Evolutionary conservation across 2,888 invertebrate species (phyloP), one percentile per base, ranked within the genome.

Genomic region (Conistra vaccinii): DNA sequence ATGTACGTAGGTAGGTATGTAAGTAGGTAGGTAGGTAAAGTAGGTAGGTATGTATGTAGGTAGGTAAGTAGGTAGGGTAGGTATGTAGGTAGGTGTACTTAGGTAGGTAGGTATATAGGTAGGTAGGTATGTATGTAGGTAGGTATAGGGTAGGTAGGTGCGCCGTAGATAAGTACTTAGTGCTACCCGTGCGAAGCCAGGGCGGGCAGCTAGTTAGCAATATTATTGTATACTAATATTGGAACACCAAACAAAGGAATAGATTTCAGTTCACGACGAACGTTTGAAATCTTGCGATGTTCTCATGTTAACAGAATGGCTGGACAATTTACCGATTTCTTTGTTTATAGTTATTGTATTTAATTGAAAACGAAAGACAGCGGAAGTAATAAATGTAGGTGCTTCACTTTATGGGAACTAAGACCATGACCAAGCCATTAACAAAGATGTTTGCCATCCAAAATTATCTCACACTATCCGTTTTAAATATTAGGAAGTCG

Each of bases 401-500:
- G 6, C 20, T 39, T n/a, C 60, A 45, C 6, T 5, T n/a, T 45
- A 51, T 73, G 63, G 42, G 75, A 80, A 84, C 62, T 74, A 61
- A 53, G 63, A 45, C 32, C 65, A 73, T 45, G 62, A 29, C 35
- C 39, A 23, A 7, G 20, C 9, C 57, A 23, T 7, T 23, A 69
- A 79, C 61, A 78, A 81, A 77, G 55, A 23, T 67, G 60, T 76
- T 68, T 55, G 42, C 26, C 57, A 55, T 73, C 26, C 45, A 72
- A 66, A 74, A 66, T 55, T n/a, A 75, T 76, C 85, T 83, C 83
- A 83, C 78, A 80, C 79, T 85, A 83, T 62, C 32, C 69, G 58
- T 80, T 69, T 76, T n/a, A n/a, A n/a, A 69, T 75, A 77, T 76
- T 85, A 84, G 84, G 88, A 86, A 84, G 85, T 85, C 53, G 29